Evolutionary conservation across 2,113 vertebrate genomes (phyloP).

Genomic region (Melanocharis versteri): DNA sequence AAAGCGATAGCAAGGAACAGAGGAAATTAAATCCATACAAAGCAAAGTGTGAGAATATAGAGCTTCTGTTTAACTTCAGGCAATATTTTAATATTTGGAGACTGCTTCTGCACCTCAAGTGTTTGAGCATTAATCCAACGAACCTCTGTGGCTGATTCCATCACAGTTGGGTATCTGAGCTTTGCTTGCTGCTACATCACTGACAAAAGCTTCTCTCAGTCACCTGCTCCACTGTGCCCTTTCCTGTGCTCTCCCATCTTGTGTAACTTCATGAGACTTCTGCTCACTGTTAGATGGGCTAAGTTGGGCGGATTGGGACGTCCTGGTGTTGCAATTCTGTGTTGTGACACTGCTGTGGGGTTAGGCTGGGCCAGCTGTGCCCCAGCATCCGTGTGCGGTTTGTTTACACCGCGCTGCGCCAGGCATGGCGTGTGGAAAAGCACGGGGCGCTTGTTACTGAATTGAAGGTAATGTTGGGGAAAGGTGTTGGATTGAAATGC

Average conservation of each 20-base stretch:
- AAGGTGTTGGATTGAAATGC: background rate
- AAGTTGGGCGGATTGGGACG: background rate
- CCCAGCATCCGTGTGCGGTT: background rate
- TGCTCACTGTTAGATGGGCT: background rate
- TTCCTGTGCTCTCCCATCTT: background rate
- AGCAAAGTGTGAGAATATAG: background rate
- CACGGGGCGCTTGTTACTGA: background rate
- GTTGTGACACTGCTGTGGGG: background rate
- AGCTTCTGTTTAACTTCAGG: background rate
- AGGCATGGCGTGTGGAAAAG: fast-evolving
- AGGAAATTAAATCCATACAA: background rate
- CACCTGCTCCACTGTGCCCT: background rate
- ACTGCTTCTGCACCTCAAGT: background rate
- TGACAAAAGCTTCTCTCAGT: background rate
- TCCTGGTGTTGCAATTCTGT: constrained; percentile 1
- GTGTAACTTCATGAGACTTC: background rate
- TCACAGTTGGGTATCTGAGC: background rate
- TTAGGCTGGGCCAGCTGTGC: background rate
- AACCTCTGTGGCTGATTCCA: background rate
- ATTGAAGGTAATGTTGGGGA: background rate
- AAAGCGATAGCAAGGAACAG: background rate
- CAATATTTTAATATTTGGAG: background rate
- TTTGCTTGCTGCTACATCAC: background rate
- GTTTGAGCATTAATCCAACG: background rate
- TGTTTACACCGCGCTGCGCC: fast-evolving